These are phyloP conservation scores for Euwallacea similis DNA, from an alignment of 1,140 invertebrate genomes.

Conservation along the genomic window DNA sequence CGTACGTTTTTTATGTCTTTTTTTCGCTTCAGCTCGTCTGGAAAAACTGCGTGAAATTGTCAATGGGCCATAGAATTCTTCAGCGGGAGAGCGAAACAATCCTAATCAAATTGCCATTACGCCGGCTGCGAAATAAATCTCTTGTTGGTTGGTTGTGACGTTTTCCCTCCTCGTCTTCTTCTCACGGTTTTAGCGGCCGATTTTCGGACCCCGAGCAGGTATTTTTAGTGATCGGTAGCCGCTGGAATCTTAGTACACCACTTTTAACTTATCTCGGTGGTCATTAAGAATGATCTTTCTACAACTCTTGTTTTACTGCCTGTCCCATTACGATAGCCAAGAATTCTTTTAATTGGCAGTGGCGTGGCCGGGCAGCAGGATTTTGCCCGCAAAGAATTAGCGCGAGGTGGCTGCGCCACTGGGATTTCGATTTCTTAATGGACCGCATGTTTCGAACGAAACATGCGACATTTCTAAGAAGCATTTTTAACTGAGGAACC, in stretches of 20 bases:
- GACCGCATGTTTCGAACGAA: slow-evolving; percentile 21
- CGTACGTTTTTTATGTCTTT: slow-evolving; percentile 13
- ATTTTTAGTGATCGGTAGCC: slow-evolving; percentile 35
- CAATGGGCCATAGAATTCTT: slow-evolving; percentile 17
- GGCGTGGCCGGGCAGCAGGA: slow-evolving; percentile 21
- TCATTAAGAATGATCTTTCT: slow-evolving; percentile 49
- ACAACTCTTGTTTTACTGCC: slow-evolving; percentile 42
- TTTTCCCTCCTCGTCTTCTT: slow-evolving; percentile 9
- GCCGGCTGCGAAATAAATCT: neutral
- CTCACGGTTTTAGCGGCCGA: slow-evolving; percentile 27
- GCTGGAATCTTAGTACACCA: slow-evolving; percentile 49
- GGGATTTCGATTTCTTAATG: slow-evolving; percentile 28
- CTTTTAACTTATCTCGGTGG: slow-evolving; percentile 50
- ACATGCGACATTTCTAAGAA: slow-evolving; percentile 29
- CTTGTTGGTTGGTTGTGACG: neutral
- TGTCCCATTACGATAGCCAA: slow-evolving; percentile 42
- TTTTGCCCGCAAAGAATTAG: too few species aligned
- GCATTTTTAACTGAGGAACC: slow-evolving; percentile 18
- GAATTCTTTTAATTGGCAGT: slow-evolving; percentile 42
- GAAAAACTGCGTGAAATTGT: slow-evolving; percentile 12
- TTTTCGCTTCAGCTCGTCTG: slow-evolving; percentile 17
- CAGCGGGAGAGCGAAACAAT: neutral
- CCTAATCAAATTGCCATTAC: too few species aligned
- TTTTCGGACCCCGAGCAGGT: slow-evolving; percentile 23
- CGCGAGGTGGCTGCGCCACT: slow-evolving; percentile 2